These are phyloP conservation scores for Acronicta psi DNA, from an alignment of 2,888 invertebrate genomes.

Conservation along the genomic window DNA sequence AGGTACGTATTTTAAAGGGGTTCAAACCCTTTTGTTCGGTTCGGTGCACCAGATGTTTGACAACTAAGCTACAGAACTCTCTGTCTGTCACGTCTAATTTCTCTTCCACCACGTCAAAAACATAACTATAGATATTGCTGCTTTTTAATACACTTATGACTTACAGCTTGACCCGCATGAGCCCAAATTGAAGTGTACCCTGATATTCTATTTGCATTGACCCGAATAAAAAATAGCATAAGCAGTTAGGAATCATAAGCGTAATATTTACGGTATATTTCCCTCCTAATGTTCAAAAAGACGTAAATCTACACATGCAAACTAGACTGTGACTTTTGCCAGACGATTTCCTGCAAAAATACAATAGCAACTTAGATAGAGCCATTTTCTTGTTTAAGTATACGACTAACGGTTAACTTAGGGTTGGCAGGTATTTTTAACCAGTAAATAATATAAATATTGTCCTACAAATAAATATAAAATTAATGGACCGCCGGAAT, in stretches of 20 bases:
- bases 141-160: no score
- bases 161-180: not conserved
- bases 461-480: no score
- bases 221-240: not conserved
- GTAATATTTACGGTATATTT: slow-evolving; percentile 13
- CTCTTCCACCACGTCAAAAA: no score
- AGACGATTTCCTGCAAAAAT: slow-evolving; percentile 30
- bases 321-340: slow-evolving; percentile 47
- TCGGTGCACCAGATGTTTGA: no score
- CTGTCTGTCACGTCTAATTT: no score
- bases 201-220: not conserved
- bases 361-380: slow-evolving; percentile 37
- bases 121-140: no score
- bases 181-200: not conserved
- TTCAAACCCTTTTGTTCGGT: no score
- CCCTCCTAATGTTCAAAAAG: slow-evolving; percentile 14
- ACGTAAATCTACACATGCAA: slow-evolving; percentile 35
- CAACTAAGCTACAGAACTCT: no score
- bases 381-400: slow-evolving; percentile 34
- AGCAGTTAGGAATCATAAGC: slow-evolving; percentile 5
- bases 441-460: not conserved
- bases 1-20: no score
- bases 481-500: no score
- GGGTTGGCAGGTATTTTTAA: slow-evolving; percentile 6
- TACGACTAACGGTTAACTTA: slow-evolving; percentile 21